Base-by-base conservation (phyloP, 2,797 vertebrate species). In the Apodemus agrarius region DNA sequence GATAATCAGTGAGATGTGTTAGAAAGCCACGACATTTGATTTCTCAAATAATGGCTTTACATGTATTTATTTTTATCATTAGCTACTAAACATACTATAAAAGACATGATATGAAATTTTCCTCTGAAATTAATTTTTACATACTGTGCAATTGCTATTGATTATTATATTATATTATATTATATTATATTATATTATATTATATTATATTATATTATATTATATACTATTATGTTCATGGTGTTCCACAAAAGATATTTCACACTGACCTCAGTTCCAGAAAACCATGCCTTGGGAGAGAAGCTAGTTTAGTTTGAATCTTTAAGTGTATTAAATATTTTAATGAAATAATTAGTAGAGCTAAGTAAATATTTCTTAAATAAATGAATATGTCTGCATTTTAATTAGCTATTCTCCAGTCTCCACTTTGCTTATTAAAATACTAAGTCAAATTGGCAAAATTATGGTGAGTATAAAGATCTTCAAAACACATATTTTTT, bases 31-130 rank as follows among this genome's bases (percentile, higher is more conserved):
- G 75, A 31, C 12, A 76, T 86, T 90, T 81, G 16, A 69, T 81
- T 92, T 86, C 74, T 59, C 31, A 81, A 76, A 86, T 81, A 94
- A 65, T 34, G 75, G 11, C 21, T 86, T 94, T 93, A 21, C 8
- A 31, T 37, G 2, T 61, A 81, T 43, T n/a, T 37, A 21, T n/a
- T 19, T 52, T 86, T 90, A 65, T 22, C 16, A 92, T 81, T 76
- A 65, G 37, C 12, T 69, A 75, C 72, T 92, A 37, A 90, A 75
- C 9, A 37, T 85, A 74, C 19, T 85, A 13, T 54, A 24, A 88
- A 75, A 54, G 29, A 59, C n/a, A 14, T 81, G 79, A 29, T 67
- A 72, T 67, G 12, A 76, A 89, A 52, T 17, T 76, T 4, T 79
- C 72, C 49, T 91, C 61, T 89, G 29, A 94, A n/a, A 43, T 79